Conservation (phyloP, 2,888 invertebrate genomes). For the Eupithecia centaureata region DNA sequence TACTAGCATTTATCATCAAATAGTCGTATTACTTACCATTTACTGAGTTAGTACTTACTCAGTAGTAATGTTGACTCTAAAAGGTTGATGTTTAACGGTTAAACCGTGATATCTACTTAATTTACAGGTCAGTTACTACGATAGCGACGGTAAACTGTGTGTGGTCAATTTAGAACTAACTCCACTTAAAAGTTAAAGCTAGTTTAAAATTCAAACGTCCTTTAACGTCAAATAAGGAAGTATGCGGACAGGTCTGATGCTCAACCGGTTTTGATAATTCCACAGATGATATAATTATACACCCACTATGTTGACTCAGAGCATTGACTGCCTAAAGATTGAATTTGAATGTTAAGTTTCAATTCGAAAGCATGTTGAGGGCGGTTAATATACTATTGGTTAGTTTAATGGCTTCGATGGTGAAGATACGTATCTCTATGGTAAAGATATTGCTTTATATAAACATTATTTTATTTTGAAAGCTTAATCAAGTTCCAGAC, state of each 20-base stretch:
- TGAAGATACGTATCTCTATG: constrained; percentile 3
- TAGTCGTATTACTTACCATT: background rate
- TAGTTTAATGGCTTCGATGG: background rate
- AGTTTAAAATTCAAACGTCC: constrained; percentile 18
- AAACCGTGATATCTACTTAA: constrained; percentile 43
- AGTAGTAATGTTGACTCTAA: constrained; percentile 31
- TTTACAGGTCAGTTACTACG: constrained; percentile 46
- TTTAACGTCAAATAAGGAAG: constrained; percentile 32
- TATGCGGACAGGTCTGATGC: constrained; percentile 19
- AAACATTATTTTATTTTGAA: background rate
- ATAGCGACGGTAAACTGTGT: constrained; percentile 47
- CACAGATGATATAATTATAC: constrained; percentile 28
- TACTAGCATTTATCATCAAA: background rate
- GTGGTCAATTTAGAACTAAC: constrained; percentile 46
- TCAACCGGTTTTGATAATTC: constrained; percentile 31
- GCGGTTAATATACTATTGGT: constrained; percentile 14
- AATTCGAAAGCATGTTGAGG: constrained; percentile 10
- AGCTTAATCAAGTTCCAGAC: background rate
- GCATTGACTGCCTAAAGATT: constrained; percentile 23
- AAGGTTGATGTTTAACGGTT: constrained; percentile 38
- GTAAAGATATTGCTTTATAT: constrained; percentile 3
- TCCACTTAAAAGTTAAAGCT: constrained; percentile 11
- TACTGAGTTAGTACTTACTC: no score
- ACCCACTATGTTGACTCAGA: constrained; percentile 27
- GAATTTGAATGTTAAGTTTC: constrained; percentile 15